Evolutionary conservation across 2,888 invertebrate genomes (phyloP), one percentile per base, ranked within the genome.

Genomic region (Cerastoderma edule): DNA sequence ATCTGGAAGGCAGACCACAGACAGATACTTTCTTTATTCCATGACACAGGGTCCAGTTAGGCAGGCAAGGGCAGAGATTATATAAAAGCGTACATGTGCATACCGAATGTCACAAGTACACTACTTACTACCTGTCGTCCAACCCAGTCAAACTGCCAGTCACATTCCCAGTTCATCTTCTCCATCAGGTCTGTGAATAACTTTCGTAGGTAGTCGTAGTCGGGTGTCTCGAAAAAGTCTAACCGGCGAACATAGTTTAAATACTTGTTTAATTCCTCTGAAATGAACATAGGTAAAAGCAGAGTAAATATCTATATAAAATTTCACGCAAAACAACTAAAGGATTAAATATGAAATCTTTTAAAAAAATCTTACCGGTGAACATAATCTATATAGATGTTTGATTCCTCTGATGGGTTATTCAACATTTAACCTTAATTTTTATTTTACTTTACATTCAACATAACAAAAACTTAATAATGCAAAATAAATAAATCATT

Each of bases 141-240:
- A 39, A 90, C 89, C 93, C 93, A 93, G 87, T 93, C 93, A 85
- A 92, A 93, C 71, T 92, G 89, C 89, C 91, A 91, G 83, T 93
- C 92, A 80, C 88, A 88, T 57, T 90, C 91, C 81, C 89, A 90
- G 64, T 88, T 89, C 87, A 90, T 92, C 72, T 89, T 89, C 64
- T 89, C 89, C 91, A 93, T 91, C 81, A 93, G 90, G 87, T 91
- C 92, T 93, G 96, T 96, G 95, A 99, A 99, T 94, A 98, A 95
- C 93, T 97, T 97, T 92, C 98, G 95, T 93, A 99, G 95, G 95
- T 99, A 99, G 94, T 99, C 98, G 95, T 99, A 99, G 94, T 99
- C 99, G 76, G 99, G 99, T 87, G 98, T 98, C 95, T 99, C 99
- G 95, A 99, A 99, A 95, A 99, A 99, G 94, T 99, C 99, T 93